phyloP scores from a whole-genome alignment of 2,888 invertebrate genomes.

The Phalera bucephala region DNA sequence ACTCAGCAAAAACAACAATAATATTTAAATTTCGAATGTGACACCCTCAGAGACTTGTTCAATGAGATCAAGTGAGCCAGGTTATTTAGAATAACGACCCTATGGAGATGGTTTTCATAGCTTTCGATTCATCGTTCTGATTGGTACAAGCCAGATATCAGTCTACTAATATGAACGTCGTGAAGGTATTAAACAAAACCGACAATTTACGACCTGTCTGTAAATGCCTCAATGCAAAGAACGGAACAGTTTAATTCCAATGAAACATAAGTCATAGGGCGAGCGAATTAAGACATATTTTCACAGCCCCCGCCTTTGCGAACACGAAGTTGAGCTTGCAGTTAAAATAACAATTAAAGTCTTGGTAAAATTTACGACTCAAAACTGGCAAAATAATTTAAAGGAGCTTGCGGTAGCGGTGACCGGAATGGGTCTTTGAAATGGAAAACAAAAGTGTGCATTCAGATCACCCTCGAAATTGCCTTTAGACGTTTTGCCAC shows the following conservation, averaged over 20 bases:
- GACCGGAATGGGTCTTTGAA: slow-evolving; percentile 69
- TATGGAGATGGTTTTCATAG: slow-evolving; percentile 21
- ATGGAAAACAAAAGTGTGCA: slow-evolving; percentile 72
- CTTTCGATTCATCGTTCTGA: slow-evolving; percentile 11
- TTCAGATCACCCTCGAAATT: slow-evolving; percentile 56
- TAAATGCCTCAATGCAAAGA: slow-evolving; percentile 39
- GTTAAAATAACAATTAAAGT: slow-evolving; percentile 84
- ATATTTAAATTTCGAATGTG: slow-evolving; percentile 75
- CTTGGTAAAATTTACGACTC: slow-evolving; percentile 79
- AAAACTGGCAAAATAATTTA: slow-evolving; percentile 79
- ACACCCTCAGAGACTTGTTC: slow-evolving; percentile 52
- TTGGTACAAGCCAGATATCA: slow-evolving; percentile 6
- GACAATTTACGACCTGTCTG: slow-evolving; percentile 44
- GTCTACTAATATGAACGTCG: slow-evolving; percentile 14
- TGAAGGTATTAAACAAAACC: slow-evolving; percentile 44
- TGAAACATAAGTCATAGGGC: slow-evolving; percentile 77
- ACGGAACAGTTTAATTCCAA: slow-evolving; percentile 59
- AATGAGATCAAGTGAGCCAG: slow-evolving; percentile 35
- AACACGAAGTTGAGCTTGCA: slow-evolving; percentile 77
- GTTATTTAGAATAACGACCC: slow-evolving; percentile 38
- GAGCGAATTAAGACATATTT: slow-evolving; percentile 80
- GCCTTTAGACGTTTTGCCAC: slow-evolving; percentile 63
- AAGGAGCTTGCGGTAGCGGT: slow-evolving; percentile 64
- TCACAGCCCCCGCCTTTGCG: slow-evolving; percentile 56
- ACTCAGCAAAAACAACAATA: slow-evolving; percentile 79